These are phyloP conservation scores for Petrocephalus schoutedeni DNA, from an alignment of 2,797 vertebrate species.

Conservation along the genomic window DNA sequence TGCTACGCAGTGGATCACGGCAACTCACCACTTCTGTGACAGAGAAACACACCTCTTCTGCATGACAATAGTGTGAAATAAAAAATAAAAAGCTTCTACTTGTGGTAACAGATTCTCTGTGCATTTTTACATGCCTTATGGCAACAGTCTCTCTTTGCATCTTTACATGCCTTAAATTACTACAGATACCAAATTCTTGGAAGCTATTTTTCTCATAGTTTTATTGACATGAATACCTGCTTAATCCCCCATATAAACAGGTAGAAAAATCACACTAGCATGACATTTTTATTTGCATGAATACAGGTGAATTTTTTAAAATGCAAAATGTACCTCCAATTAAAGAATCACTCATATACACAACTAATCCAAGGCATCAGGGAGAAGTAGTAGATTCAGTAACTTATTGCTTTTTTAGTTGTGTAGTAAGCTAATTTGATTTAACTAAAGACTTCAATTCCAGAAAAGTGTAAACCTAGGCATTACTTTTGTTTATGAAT, in stretches of 20 bases:
- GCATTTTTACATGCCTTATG: not conserved
- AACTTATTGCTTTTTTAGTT: too few relatives aligned
- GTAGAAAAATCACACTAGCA: not conserved
- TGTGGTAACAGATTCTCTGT: not conserved
- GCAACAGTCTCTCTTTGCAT: not conserved
- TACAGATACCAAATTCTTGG: not conserved
- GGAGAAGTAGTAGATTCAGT: too few relatives aligned
- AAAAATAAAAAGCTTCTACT: conserved; percentile 19
- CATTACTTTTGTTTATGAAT: too few relatives aligned
- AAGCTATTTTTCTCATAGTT: not conserved
- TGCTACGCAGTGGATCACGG: not conserved
- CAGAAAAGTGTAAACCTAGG: too few relatives aligned
- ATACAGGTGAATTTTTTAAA: too few relatives aligned
- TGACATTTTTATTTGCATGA: too few relatives aligned
- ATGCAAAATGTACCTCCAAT: too few relatives aligned
- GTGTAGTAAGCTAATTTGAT: too few relatives aligned
- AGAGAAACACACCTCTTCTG: not conserved
- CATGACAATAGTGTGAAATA: conserved; percentile 15
- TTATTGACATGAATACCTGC: not conserved
- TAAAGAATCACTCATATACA: too few relatives aligned
- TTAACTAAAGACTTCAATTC: too few relatives aligned
- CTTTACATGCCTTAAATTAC: not conserved
- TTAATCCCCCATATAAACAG: not conserved
- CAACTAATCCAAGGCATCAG: too few relatives aligned
- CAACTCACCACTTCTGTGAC: not conserved